A percentile compares a stretch with the other conserved stretches of the same genome.
Evolutionary conservation across 2,797 vertebrate genomes (phyloP).

Genomic region (Micromesistius poutassou): DNA sequence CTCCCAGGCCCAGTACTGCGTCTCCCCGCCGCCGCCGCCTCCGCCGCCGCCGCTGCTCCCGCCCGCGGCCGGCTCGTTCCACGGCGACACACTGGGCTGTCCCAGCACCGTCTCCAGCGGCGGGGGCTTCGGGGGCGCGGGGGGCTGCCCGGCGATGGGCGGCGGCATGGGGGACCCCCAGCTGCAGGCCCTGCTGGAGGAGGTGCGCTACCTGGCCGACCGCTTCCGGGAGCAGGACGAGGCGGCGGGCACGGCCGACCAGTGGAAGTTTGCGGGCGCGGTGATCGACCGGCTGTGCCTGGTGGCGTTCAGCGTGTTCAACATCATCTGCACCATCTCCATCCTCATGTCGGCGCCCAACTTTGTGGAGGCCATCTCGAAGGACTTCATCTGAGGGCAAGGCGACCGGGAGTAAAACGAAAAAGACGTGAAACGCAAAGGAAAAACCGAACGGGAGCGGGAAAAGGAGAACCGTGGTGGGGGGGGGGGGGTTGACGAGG

Average conservation of each 20-base stretch:
- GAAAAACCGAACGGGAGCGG: no score
- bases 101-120: constrained; percentile 73
- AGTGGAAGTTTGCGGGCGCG: constrained; percentile 83
- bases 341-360: constrained; percentile 85
- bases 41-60: constrained; percentile 63
- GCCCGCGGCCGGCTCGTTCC: constrained; percentile 43
- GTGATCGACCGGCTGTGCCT: constrained; percentile 81
- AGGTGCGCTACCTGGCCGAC: constrained; percentile 78
- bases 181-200: constrained; percentile 77
- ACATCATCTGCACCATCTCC: constrained; percentile 83
- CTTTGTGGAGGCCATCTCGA: constrained; percentile 80
- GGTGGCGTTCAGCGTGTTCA: constrained; percentile 80
- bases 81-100: constrained; percentile 64
- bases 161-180: constrained; percentile 69
- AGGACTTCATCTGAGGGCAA: constrained; percentile 77
- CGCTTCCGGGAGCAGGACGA: constrained; percentile 78
- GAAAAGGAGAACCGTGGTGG: not conserved
- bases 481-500: constrained; percentile 26
- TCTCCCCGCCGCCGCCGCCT: constrained; percentile 69
- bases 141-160: constrained; percentile 56
- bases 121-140: constrained; percentile 60
- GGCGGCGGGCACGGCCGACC: constrained; percentile 61
- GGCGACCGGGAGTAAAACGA: constrained; percentile 23
- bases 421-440: not conserved
- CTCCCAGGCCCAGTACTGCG: constrained; percentile 72